These are phyloP conservation scores for Chiloscyllium punctatum DNA, from an alignment of 2,797 vertebrate genomes.

Conservation along the genomic window DNA sequence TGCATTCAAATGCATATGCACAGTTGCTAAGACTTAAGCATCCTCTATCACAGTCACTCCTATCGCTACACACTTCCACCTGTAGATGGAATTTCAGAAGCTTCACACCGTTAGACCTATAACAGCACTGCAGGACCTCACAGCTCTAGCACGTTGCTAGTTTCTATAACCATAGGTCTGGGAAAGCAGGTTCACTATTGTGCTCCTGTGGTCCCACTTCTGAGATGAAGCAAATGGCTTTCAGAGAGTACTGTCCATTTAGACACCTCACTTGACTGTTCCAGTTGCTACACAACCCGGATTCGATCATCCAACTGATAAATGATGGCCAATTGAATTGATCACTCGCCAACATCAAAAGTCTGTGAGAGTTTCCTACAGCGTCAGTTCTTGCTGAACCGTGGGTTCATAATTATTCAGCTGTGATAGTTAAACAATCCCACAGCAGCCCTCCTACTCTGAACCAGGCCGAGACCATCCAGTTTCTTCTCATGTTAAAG, in stretches of 20 bases:
- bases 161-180: background rate
- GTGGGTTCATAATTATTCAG: background rate
- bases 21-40: background rate
- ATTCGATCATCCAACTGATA: background rate
- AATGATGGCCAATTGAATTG: background rate
- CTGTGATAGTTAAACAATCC: background rate
- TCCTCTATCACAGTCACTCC: background rate
- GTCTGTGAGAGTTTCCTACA: background rate
- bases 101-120: background rate
- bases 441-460: background rate
- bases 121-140: background rate
- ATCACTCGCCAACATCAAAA: background rate
- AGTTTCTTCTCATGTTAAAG: background rate
- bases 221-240: background rate
- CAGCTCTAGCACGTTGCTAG: background rate
- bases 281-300: background rate
- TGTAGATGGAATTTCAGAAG: background rate
- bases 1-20: background rate
- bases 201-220: background rate
- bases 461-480: background rate
- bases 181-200: background rate
- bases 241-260: background rate
- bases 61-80: background rate
- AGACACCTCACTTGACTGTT: background rate
- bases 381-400: background rate